Conservation (phyloP, 1,140 invertebrate species). For the Cotesia chilonis region DNA sequence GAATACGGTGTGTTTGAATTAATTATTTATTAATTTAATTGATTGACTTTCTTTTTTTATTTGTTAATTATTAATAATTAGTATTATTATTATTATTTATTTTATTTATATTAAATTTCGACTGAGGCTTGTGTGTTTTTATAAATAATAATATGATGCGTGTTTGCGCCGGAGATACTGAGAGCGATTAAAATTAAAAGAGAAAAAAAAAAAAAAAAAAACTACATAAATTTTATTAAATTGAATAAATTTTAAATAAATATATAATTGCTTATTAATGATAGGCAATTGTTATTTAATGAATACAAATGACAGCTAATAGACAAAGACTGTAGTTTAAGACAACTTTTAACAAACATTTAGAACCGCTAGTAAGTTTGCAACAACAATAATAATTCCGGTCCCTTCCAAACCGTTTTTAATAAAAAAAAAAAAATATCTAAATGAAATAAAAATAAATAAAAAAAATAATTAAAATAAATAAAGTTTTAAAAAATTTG, state of each 20-base stretch:
- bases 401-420: slow-evolving; percentile 52
- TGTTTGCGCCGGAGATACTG: slow-evolving; percentile 34
- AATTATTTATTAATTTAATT: slow-evolving; percentile 24
- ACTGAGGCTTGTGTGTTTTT: slow-evolving; percentile 56
- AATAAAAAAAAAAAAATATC: slow-evolving; percentile 27
- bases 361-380: slow-evolving; percentile 53
- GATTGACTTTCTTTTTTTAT: background rate
- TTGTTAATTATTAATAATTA: slow-evolving; percentile 6
- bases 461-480: background rate
- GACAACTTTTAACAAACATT: slow-evolving; percentile 63
- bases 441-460: background rate
- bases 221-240: slow-evolving; percentile 3
- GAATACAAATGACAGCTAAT: slow-evolving; percentile 43
- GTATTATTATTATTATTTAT: too few species aligned
- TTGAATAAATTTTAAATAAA: background rate
- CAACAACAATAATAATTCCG: slow-evolving; percentile 48
- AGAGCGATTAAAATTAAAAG: slow-evolving; percentile 33
- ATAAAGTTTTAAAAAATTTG: background rate
- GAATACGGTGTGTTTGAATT: slow-evolving; percentile 20
- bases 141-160: slow-evolving; percentile 44
- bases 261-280: background rate
- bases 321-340: slow-evolving; percentile 62
- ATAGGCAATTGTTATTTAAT: slow-evolving; percentile 18
- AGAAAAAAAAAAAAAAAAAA: slow-evolving; percentile 20
- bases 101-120: slow-evolving; percentile 4